Evolutionary conservation across 92 coral and sea anemone species (phyloP).

Genomic region (Isaurus tuberculatus): DNA sequence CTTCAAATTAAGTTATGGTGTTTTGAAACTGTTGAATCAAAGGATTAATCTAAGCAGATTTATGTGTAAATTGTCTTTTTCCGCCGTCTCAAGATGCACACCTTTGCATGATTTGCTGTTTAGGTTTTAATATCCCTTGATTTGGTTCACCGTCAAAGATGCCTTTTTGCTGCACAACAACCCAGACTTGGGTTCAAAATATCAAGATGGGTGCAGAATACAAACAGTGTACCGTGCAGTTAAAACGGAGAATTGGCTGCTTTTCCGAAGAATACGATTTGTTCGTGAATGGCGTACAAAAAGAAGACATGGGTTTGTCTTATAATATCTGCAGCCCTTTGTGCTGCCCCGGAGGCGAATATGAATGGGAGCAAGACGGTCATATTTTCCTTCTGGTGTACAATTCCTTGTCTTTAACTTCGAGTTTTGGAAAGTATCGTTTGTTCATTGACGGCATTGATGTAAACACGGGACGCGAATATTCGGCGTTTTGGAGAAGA

Average conservation of each 20-base stretch:
- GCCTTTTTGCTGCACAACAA: slow-evolving; percentile 79
- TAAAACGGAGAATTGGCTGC: slow-evolving; percentile 71
- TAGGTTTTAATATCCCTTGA: background rate
- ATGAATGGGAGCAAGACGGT: slow-evolving; percentile 92
- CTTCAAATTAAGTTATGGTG: too few relatives aligned
- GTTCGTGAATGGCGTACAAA: slow-evolving; percentile 76
- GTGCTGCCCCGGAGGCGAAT: slow-evolving; percentile 82
- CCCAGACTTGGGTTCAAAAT: slow-evolving; percentile 87
- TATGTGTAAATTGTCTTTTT: too few relatives aligned
- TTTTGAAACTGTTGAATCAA: too few relatives aligned
- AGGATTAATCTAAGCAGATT: too few relatives aligned
- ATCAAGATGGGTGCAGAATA: slow-evolving; percentile 75
- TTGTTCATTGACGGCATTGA: slow-evolving; percentile 88
- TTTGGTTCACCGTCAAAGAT: slow-evolving; percentile 33
- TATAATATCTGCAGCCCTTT: slow-evolving; percentile 95
- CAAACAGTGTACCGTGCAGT: slow-evolving; percentile 80
- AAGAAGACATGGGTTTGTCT: slow-evolving; percentile 66
- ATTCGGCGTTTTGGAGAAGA: slow-evolving; percentile 85
- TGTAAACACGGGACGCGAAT: slow-evolving; percentile 87
- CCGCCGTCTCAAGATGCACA: too few relatives aligned
- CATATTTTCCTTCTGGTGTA: slow-evolving; percentile 77
- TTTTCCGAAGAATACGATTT: slow-evolving; percentile 75
- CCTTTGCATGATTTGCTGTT: too few relatives aligned
- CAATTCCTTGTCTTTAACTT: slow-evolving; percentile 77
- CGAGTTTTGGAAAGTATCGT: slow-evolving; percentile 76